Base-by-base conservation (phyloP, 2,797 vertebrate genomes). In the Iguana delicatissima region DNA sequence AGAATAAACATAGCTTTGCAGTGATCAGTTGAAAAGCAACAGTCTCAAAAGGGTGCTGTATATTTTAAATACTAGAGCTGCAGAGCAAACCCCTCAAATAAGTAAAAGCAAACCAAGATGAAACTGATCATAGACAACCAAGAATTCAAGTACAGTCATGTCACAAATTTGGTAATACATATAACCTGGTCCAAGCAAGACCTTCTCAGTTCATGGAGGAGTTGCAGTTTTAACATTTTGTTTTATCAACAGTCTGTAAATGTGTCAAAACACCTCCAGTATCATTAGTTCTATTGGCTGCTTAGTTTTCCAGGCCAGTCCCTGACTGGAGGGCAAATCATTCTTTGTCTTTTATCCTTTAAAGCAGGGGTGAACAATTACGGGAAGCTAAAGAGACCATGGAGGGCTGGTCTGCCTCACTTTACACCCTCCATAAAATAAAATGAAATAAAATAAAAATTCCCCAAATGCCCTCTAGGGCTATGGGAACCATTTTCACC, bases 181-280 rank as follows among this genome's bases (percentile, higher is more conserved):
- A 5, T n/a, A 20, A 18, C 18, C 12, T 86, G 73, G 13, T 86
- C 8, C 22, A 46, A n/a, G 26, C 79, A 64, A 26, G 24, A 67
- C 16, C 80, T 3, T 80, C 73, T 77, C 46, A 32, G 12, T 42
- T 6, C 83, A 85, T 24, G 62, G 26, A 57, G 1, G 85, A 0
- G 98, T 98, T 95, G 95, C 92, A 24, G 96, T 97, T 90, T 94
- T 97, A 91, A 97, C 96, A 0, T 98, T 97, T 88, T 98, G 98
- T 0, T 98, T 98, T 94, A 98, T 94, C 0, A 98, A 98, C 94
- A 99, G 46, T 8, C 98, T 96, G n/a, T 99, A 98, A 38, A 97
- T 96, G 80, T 97, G 97, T 88, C 98, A 97, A 93, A 99, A 98
- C 95, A 96, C 97, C 94, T 99, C 98, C 97, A 99, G 96, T 72